These are phyloP conservation scores for Diploptera punctata DNA, from an alignment of 2,888 invertebrate genomes.

Conservation along the genomic window DNA sequence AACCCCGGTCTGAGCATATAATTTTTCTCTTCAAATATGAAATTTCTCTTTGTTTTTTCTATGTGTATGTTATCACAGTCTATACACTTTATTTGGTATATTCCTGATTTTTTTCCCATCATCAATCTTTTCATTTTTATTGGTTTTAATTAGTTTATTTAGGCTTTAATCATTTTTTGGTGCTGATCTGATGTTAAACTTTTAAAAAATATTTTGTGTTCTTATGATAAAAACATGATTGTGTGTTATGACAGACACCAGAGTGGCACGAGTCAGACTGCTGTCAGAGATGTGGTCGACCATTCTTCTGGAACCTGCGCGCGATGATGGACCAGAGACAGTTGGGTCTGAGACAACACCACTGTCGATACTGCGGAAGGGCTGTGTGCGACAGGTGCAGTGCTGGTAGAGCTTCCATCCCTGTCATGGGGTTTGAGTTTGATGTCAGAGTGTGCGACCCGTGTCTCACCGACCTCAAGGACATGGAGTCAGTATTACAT, in stretches of 20 bases:
- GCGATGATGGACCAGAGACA: constrained; percentile 99
- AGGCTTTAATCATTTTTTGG: too few relatives aligned
- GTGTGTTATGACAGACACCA: constrained; percentile 69
- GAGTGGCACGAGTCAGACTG: constrained; percentile 94
- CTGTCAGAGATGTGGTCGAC: constrained; percentile 92
- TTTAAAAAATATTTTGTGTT: too few relatives aligned
- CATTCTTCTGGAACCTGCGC: constrained; percentile 99
- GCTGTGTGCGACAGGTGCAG: constrained; percentile 96
- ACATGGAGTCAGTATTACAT: constrained; percentile 75
- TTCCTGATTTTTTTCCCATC: too few relatives aligned
- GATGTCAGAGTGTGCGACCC: constrained; percentile 94
- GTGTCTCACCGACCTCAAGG: constrained; percentile 83
- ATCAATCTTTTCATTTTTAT: too few relatives aligned
- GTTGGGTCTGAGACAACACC: constrained; percentile 88
- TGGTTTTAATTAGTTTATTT: too few relatives aligned
- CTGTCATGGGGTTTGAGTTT: constrained; percentile 97
- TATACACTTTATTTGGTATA: too few relatives aligned
- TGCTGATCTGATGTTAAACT: background rate
- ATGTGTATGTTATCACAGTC: too few relatives aligned
- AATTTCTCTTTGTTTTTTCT: too few relatives aligned
- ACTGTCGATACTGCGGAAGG: constrained; percentile 92
- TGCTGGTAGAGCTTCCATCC: constrained; percentile 85
- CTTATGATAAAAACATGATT: background rate
- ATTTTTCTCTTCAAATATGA: too few relatives aligned
- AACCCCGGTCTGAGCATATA: too few relatives aligned